These are phyloP conservation scores for Merops nubicus DNA, from an alignment of 2,113 vertebrate genomes.

Conservation along the genomic window DNA sequence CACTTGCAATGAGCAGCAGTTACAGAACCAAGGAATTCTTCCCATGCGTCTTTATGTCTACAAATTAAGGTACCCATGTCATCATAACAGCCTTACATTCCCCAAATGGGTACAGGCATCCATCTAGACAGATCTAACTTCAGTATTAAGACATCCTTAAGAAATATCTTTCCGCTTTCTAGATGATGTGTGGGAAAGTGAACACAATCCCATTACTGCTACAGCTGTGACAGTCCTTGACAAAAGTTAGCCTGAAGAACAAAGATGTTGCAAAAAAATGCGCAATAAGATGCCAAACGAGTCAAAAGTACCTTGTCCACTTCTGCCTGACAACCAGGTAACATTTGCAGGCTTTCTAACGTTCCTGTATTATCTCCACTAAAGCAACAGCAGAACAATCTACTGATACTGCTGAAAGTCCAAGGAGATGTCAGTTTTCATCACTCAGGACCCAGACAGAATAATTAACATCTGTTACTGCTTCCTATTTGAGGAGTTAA, in stretches of 20 bases:
- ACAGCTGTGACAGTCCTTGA: not conserved
- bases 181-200: not conserved
- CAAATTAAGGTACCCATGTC: not conserved
- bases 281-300: not conserved
- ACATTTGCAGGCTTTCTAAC: conserved; percentile 11
- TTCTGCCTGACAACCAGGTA: not conserved
- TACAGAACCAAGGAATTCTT: not conserved
- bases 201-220: not conserved
- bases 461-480: conserved; percentile 38
- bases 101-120: not conserved
- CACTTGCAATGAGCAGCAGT: not conserved
- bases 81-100: not conserved
- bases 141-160: not conserved
- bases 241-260: not conserved
- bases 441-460: not conserved
- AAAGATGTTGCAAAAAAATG: not conserved
- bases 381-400: not conserved
- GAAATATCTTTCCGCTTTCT: not conserved
- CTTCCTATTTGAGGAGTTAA: conserved; percentile 8
- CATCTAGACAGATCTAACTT: not conserved
- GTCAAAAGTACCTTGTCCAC: not conserved
- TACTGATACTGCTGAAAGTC: not conserved
- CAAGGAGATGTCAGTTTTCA: conserved; percentile 12
- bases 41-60: not conserved
- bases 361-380: not conserved